These are phyloP conservation scores for Patella pellucida DNA, from an alignment of 2,888 invertebrate genomes.

Conservation along the genomic window DNA sequence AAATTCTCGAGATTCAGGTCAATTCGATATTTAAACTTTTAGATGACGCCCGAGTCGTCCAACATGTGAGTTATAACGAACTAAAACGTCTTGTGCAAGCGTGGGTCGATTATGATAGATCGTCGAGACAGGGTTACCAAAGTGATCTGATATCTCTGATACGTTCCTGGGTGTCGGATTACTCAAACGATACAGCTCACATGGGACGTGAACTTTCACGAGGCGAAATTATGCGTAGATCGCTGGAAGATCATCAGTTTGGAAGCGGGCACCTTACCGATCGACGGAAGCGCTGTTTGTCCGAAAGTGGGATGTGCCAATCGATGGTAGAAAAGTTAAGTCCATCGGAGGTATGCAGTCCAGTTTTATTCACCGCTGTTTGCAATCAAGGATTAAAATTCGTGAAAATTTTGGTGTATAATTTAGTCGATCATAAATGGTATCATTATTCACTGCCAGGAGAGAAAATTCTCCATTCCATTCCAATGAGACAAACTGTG, in stretches of 20 bases:
- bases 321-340: constrained; percentile 15
- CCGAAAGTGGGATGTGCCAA: not conserved
- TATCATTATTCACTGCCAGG: constrained; percentile 58
- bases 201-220: constrained; percentile 38
- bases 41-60: constrained; percentile 57
- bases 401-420: constrained; percentile 63
- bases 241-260: constrained; percentile 31
- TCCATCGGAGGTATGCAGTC: constrained; percentile 29
- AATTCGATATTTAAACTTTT: constrained; percentile 56
- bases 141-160: constrained; percentile 51
- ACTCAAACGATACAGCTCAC: constrained; percentile 44
- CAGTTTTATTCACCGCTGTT: constrained; percentile 59
- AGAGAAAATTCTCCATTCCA: constrained; percentile 57
- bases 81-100: constrained; percentile 55
- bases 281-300: not conserved
- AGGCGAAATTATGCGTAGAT: constrained; percentile 30
- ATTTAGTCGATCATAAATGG: constrained; percentile 60
- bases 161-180: constrained; percentile 54
- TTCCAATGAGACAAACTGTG: constrained; percentile 64
- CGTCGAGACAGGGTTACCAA: constrained; percentile 44
- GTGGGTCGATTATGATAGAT: constrained; percentile 60
- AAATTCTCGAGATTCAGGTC: constrained; percentile 62
- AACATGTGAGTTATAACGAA: constrained; percentile 59
- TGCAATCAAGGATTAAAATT: constrained; percentile 65
- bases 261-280: not conserved